These are phyloP conservation scores for Phrixothrix hirtus DNA, from an alignment of 2,888 invertebrate genomes.

Conservation along the genomic window DNA sequence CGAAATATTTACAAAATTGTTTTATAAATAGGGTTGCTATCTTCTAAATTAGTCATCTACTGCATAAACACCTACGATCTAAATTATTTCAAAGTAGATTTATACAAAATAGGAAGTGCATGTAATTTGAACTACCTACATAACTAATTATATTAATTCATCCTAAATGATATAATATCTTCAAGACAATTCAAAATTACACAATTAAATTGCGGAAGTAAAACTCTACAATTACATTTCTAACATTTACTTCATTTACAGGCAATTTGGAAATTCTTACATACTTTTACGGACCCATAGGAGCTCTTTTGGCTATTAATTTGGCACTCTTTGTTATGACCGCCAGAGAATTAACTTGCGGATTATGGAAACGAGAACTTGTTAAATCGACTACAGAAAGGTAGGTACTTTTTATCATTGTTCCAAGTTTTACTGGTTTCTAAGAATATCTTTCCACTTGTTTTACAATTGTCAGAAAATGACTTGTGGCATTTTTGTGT, in stretches of 20 bases:
- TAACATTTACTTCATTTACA: no score
- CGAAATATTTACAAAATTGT: no score
- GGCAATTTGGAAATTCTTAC: conserved; percentile 78
- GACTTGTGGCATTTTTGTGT: no score
- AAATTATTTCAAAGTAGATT: conserved; percentile 7
- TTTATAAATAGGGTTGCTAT: no score
- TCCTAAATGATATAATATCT: neutral
- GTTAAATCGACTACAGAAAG: conserved; percentile 82
- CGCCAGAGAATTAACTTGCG: conserved; percentile 83
- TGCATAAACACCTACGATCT: no score
- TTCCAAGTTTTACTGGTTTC: no score
- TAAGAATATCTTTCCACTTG: no score
- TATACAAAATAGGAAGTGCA: conserved; percentile 20
- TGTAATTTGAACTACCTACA: conserved; percentile 10
- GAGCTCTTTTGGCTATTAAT: conserved; percentile 76
- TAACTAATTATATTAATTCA: neutral
- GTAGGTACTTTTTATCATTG: conserved; percentile 46
- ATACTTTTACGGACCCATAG: conserved; percentile 85
- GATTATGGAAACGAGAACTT: conserved; percentile 85
- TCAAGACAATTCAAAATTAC: no score
- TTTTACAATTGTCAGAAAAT: no score
- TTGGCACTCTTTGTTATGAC: conserved; percentile 79
- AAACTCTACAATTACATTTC: no score
- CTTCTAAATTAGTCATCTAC: no score
- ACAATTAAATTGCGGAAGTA: no score